Conservation (phyloP, 2,888 invertebrate species). For the Coleophora flavipennella region DNA sequence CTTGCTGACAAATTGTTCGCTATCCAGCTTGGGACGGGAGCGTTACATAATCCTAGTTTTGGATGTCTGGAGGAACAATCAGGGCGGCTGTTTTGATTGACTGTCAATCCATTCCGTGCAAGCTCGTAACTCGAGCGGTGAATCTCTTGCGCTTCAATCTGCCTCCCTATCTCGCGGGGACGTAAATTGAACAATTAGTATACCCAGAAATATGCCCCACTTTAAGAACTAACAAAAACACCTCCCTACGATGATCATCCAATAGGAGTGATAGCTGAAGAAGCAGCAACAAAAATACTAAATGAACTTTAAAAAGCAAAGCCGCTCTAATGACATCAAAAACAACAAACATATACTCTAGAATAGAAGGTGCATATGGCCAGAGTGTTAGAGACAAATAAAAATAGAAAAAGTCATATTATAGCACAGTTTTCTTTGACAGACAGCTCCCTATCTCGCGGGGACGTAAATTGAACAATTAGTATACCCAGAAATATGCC, state of each 20-base stretch:
- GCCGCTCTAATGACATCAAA: background rate
- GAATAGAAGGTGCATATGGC: background rate
- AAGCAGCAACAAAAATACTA: background rate
- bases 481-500: background rate
- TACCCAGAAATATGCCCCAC: background rate
- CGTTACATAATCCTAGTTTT: too few relatives aligned
- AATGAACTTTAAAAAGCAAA: background rate
- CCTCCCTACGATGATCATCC: background rate
- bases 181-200: too few relatives aligned
- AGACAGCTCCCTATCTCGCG: too few relatives aligned
- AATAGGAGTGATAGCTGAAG: background rate
- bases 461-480: too few relatives aligned
- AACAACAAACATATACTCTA: background rate
- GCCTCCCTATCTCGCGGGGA: too few relatives aligned
- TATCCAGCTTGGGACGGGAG: too few relatives aligned
- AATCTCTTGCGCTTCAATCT: too few relatives aligned
- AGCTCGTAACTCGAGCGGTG: too few relatives aligned
- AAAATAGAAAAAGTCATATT: background rate
- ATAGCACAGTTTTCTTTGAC: background rate
- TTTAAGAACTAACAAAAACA: background rate
- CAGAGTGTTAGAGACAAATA: background rate
- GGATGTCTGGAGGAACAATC: too few relatives aligned
- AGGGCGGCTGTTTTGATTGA: too few relatives aligned
- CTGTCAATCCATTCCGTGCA: too few relatives aligned
- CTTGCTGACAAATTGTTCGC: too few relatives aligned